Conservation (phyloP, 2,888 invertebrate genomes). For the Xestobium rufovillosum region DNA sequence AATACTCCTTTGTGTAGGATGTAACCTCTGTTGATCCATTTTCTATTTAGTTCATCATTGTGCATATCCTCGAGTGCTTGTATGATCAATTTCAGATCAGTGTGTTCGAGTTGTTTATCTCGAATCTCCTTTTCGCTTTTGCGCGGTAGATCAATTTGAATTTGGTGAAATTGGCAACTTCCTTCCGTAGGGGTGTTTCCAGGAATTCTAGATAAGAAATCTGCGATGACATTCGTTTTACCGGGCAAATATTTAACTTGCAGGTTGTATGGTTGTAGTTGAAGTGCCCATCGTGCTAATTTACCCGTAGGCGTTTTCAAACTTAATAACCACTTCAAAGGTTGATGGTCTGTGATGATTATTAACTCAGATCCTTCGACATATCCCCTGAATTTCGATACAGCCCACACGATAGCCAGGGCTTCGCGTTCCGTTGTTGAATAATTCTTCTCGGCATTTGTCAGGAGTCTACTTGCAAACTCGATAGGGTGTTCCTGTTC, state of each 20-base stretch:
- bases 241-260: slow-evolving; percentile 9
- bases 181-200: no score
- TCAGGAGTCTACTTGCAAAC: slow-evolving; percentile 7
- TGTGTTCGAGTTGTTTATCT: slow-evolving; percentile 10
- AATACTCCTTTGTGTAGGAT: slow-evolving; percentile 10
- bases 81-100: slow-evolving; percentile 11
- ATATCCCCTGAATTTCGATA: background rate
- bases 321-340: no score
- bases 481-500: slow-evolving; percentile 12
- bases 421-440: no score
- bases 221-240: no score
- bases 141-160: slow-evolving; percentile 11
- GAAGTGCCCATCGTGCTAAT: slow-evolving; percentile 11
- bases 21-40: background rate
- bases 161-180: slow-evolving; percentile 4
- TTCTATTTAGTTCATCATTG: background rate
- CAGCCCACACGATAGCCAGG: slow-evolving; percentile 8
- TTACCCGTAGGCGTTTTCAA: slow-evolving; percentile 16
- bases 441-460: slow-evolving; percentile 1
- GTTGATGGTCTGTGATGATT: no score
- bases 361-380: slow-evolving; percentile 7
- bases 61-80: slow-evolving; percentile 4
- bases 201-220: no score
- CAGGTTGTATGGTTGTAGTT: slow-evolving; percentile 9
- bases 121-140: slow-evolving; percentile 10